phyloP scores from a whole-genome alignment of 2,113 vertebrate species.

The Acinonyx jubatus region DNA sequence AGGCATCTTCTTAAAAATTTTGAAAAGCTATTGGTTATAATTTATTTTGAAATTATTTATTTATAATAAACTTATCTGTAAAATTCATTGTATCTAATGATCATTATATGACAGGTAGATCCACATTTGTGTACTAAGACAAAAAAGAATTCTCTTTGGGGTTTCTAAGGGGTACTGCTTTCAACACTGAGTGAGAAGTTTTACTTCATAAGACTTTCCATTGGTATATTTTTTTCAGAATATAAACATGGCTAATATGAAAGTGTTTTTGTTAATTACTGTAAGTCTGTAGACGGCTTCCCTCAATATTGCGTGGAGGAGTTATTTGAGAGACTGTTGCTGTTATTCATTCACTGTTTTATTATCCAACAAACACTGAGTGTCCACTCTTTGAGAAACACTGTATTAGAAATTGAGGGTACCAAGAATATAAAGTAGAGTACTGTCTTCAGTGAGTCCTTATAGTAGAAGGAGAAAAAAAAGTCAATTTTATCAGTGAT shows the following conservation, averaged over 20 bases:
- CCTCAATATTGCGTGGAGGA: background rate
- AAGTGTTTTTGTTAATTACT: background rate
- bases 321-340: background rate
- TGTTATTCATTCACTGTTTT: background rate
- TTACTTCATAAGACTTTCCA: background rate
- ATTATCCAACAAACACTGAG: background rate
- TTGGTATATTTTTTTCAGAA: background rate
- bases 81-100: background rate
- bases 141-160: slow-evolving; percentile 1
- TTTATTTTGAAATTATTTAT: background rate
- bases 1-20: background rate
- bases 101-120: background rate
- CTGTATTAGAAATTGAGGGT: background rate
- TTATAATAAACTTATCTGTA: background rate
- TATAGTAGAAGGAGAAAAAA: background rate
- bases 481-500: background rate
- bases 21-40: background rate
- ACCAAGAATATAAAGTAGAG: background rate
- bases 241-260: background rate
- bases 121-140: background rate
- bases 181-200: background rate
- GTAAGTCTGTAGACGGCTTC: background rate
- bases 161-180: background rate
- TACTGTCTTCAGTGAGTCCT: background rate
- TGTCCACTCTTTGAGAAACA: background rate